Base-by-base conservation (phyloP, 2,113 vertebrate species). In the Gymnarchus niloticus region DNA sequence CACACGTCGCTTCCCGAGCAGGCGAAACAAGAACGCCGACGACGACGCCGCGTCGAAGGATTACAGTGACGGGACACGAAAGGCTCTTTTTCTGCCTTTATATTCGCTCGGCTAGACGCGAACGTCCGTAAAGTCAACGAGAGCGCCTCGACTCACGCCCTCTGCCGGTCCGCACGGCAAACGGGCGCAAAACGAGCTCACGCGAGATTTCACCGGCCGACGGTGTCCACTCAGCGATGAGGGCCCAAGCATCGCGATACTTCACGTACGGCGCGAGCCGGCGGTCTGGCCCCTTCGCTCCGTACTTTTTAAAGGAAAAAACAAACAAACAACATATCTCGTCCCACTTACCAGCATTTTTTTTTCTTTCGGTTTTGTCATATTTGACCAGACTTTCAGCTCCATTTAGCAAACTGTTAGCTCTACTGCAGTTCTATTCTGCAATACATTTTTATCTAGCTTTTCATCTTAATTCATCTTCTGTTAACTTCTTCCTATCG, bases 201-300 rank as follows among this genome's bases (percentile, higher is more conserved):
- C 86, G 86, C 85, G 84, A 84, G 57, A 88, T 44, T 85, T 90
- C 89, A 90, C 88, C 87, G 87, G 85, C 82, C 56, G 41, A 82
- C 44, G 12, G 10, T 33, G 48, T n/a, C 8, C 49, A 14, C 52
- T 7, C 73, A 48, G 21, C 51, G 10, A 14, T 56, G 80, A 56
- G 52, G 46, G 54, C 2, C 23, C 10, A 9, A 12, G 23, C 59
- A 78, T 85, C 87, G 89, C 88, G 87, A 89, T 25, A 73, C 57
- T 81, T 76, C 4, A 46, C 69, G 12, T 8, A 3, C 14, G 52
- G 44, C n/a, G 48, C 44, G 44, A 78, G 44, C 44, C 17, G 44
- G 6, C 10, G 23, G 19, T 12, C 5, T 7, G 65, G 14, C 4
- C 33, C 65, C 19, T 37, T 3, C 10, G n/a, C 25, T 33, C 9